Evolutionary conservation across 2,888 invertebrate genomes (phyloP).

Genomic region (Cotesia congregata): DNA sequence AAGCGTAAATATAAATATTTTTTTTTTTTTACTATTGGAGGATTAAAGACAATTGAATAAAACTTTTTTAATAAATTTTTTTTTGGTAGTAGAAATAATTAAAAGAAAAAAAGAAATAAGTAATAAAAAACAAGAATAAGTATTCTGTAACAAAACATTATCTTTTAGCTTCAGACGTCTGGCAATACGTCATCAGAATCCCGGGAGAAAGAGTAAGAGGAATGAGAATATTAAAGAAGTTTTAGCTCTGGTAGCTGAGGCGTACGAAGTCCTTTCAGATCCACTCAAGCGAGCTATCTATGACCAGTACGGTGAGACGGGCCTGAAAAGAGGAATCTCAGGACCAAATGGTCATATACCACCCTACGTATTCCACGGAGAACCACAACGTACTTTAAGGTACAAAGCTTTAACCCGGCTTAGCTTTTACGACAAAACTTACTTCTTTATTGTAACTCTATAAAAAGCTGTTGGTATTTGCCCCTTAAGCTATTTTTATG

Average conservation of each 20-base stretch:
- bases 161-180: constrained; percentile 72
- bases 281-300: constrained; percentile 81
- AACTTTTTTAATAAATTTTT: constrained; percentile 23
- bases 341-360: constrained; percentile 78
- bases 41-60: background rate
- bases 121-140: background rate
- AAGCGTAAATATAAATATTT: constrained; percentile 72
- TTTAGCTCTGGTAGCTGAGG: constrained; percentile 80
- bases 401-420: constrained; percentile 50
- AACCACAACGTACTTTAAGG: constrained; percentile 81
- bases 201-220: constrained; percentile 70
- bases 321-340: constrained; percentile 85
- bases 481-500: background rate
- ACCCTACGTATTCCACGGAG: constrained; percentile 86
- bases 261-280: constrained; percentile 83
- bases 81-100: background rate
- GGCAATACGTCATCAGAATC: constrained; percentile 74
- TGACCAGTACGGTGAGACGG: constrained; percentile 92
- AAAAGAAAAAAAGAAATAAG: background rate
- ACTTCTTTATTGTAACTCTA: background rate
- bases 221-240: constrained; percentile 52
- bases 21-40: background rate
- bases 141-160: constrained; percentile 6
- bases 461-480: background rate
- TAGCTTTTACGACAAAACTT: constrained; percentile 9